A percentile compares a stretch with the other conserved stretches of the same genome.
phyloP scores from a whole-genome alignment of 2,888 invertebrate species.

The Crossocerus cetratus region DNA sequence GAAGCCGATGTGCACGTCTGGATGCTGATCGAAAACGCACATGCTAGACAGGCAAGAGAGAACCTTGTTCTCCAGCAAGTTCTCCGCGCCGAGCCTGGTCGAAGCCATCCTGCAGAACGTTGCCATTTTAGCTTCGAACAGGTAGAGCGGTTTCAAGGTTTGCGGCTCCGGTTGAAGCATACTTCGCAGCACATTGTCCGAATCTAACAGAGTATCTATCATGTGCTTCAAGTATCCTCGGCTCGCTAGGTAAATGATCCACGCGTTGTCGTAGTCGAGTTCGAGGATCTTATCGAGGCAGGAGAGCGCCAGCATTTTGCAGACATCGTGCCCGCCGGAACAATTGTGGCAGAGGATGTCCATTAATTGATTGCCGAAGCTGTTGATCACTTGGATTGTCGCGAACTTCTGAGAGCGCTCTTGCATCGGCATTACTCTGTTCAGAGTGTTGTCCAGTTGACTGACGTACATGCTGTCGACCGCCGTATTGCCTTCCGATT shows the following conservation, averaged over 20 bases:
- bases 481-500: slow-evolving; percentile 73
- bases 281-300: slow-evolving; percentile 88
- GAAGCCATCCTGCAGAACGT: slow-evolving; percentile 85
- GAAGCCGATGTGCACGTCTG: slow-evolving; percentile 79
- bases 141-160: slow-evolving; percentile 87
- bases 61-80: slow-evolving; percentile 81
- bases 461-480: slow-evolving; percentile 81
- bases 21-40: slow-evolving; percentile 85
- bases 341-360: slow-evolving; percentile 91
- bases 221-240: slow-evolving; percentile 89
- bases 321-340: slow-evolving; percentile 92
- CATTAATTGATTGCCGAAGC: slow-evolving; percentile 89
- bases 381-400: slow-evolving; percentile 82
- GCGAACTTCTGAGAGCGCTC: slow-evolving; percentile 74
- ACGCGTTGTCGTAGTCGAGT: slow-evolving; percentile 84
- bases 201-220: slow-evolving; percentile 87
- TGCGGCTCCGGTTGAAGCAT: slow-evolving; percentile 84
- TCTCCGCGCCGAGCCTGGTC: slow-evolving; percentile 83
- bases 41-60: slow-evolving; percentile 83
- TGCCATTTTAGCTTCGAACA: slow-evolving; percentile 93
- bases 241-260: slow-evolving; percentile 81
- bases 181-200: slow-evolving; percentile 83
- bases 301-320: slow-evolving; percentile 91
- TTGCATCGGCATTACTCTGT: slow-evolving; percentile 65
- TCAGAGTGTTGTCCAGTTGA: slow-evolving; percentile 81